Conservation (phyloP, 2,888 invertebrate genomes). For the Tinea semifulvella region DNA sequence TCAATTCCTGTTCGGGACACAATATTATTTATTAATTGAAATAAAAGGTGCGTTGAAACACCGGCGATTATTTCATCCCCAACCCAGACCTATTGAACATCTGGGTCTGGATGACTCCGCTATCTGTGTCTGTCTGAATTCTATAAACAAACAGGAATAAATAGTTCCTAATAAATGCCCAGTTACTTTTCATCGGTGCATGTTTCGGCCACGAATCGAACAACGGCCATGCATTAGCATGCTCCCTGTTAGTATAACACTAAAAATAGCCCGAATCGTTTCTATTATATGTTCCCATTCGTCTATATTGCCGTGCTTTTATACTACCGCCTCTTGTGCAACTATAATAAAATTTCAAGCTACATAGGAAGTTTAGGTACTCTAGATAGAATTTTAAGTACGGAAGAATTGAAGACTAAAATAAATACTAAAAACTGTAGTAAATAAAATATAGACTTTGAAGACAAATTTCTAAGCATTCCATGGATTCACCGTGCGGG, state of each 20-base stretch:
- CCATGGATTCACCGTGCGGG: too few species aligned
- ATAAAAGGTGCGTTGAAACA: too few species aligned
- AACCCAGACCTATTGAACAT: too few species aligned
- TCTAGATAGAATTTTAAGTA: neutral
- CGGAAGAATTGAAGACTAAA: neutral
- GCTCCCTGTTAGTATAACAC: conserved; percentile 32
- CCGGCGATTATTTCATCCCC: too few species aligned
- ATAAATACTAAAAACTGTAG: neutral
- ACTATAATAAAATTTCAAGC: neutral
- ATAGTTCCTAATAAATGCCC: too few species aligned
- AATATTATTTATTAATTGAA: too few species aligned
- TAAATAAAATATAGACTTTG: neutral
- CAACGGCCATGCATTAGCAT: conserved; percentile 26
- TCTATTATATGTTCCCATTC: conserved; percentile 8
- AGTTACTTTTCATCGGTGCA: too few species aligned
- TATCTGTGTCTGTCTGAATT: too few species aligned
- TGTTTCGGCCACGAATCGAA: conserved; percentile 33
- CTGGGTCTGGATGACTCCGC: too few species aligned
- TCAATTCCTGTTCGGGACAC: too few species aligned
- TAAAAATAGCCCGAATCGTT: conserved; percentile 24
- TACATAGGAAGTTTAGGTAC: neutral
- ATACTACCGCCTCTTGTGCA: neutral
- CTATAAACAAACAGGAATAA: too few species aligned
- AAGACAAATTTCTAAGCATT: too few species aligned
- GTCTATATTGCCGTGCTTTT: conserved; percentile 1